Evolutionary conservation across 2,888 invertebrate species (phyloP).

Genomic region (Pyralis farinalis): DNA sequence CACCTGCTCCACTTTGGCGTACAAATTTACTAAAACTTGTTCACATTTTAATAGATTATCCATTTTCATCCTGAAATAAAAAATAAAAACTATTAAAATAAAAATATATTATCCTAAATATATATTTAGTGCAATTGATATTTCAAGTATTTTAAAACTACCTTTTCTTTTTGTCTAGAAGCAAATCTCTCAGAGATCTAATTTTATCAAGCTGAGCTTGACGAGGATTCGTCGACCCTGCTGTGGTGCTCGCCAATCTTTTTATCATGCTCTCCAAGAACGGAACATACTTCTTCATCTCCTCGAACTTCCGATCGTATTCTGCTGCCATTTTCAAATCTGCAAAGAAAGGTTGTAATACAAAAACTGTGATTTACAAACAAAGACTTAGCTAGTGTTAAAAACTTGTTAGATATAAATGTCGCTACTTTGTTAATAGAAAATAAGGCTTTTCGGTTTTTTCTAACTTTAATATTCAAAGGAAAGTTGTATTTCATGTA

Average conservation of each 20-base stretch:
- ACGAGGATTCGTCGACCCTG: slow-evolving; percentile 66
- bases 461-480: too few relatives aligned
- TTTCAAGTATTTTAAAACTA: slow-evolving; percentile 11
- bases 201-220: slow-evolving; percentile 84
- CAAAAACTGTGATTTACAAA: too few relatives aligned
- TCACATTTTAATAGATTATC: slow-evolving; percentile 86
- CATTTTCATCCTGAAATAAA: slow-evolving; percentile 84
- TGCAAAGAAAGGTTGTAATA: slow-evolving; percentile 30
- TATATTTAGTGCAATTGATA: too few relatives aligned
- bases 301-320: slow-evolving; percentile 82
- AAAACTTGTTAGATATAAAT: too few relatives aligned
- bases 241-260: slow-evolving; percentile 77
- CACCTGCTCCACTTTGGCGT: slow-evolving; percentile 84
- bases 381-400: too few relatives aligned
- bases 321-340: slow-evolving; percentile 61
- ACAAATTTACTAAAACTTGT: slow-evolving; percentile 84
- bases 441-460: too few relatives aligned
- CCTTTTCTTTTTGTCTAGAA: slow-evolving; percentile 84
- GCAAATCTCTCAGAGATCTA: slow-evolving; percentile 81
- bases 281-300: slow-evolving; percentile 87
- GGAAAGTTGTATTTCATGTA: too few relatives aligned
- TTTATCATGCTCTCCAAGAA: slow-evolving; percentile 86
- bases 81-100: too few relatives aligned
- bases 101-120: too few relatives aligned
- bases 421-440: too few relatives aligned